Conservation (phyloP, 2,797 vertebrate species). For the Mionectes olivaceus region DNA sequence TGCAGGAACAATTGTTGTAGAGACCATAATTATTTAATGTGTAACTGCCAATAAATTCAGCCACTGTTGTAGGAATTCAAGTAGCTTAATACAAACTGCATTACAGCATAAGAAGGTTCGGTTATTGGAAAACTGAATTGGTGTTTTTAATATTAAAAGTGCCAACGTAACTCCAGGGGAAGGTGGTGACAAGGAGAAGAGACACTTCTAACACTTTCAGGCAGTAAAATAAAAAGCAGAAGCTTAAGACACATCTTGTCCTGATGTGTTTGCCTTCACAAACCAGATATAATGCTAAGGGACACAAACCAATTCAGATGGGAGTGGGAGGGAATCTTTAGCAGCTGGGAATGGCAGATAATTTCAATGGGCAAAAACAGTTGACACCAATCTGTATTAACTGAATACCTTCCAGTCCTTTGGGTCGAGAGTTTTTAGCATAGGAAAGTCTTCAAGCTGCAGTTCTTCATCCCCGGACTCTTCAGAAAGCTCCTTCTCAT, state of each 20-base stretch:
- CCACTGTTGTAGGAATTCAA: background rate
- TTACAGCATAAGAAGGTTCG: background rate
- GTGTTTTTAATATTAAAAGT: background rate
- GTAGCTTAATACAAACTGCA: background rate
- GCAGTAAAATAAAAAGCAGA: background rate
- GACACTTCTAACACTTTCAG: background rate
- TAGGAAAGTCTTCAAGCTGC: slow-evolving; percentile 91
- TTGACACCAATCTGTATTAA: background rate
- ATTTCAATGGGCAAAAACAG: background rate
- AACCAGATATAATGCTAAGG: fast-evolving
- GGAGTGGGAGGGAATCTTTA: background rate
- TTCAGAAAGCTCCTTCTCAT: slow-evolving; percentile 93
- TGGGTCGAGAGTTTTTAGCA: slow-evolving; percentile 96
- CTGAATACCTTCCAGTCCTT: slow-evolving; percentile 97
- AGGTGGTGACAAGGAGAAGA: background rate
- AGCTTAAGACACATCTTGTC: background rate
- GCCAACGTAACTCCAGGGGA: background rate
- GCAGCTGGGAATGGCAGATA: background rate
- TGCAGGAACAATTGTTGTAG: background rate
- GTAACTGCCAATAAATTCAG: background rate
- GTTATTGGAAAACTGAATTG: background rate
- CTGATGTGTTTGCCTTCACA: background rate
- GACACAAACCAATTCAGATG: background rate
- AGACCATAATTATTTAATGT: background rate
- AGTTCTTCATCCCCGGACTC: slow-evolving; percentile 96